Percentiles rank a stretch among this genome's conserved stretches.
Evolutionary conservation across 1,140 invertebrate species (phyloP).

Genomic region (Magallana ariakensis): DNA sequence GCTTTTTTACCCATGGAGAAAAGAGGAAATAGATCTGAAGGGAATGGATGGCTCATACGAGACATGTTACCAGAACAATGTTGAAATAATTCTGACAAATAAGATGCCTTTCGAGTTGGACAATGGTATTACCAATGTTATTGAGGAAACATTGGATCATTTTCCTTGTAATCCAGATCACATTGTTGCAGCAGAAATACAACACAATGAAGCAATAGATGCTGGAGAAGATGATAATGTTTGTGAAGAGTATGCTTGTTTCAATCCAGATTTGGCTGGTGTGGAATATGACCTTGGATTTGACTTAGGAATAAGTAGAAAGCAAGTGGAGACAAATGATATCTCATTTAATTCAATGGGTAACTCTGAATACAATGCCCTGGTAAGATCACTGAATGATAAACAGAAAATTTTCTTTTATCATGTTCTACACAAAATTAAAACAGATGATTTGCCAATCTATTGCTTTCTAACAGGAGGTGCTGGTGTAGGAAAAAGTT

Average conservation of each 20-base stretch:
- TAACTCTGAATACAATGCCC: conserved; percentile 34
- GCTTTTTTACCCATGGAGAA: conserved; percentile 57
- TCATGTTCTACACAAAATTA: conserved; percentile 44
- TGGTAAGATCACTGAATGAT: conserved; percentile 26
- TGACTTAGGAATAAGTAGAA: background rate
- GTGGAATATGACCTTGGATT: background rate
- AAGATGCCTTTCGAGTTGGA: conserved; percentile 1
- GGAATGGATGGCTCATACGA: conserved; percentile 18
- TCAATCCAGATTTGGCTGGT: too few relatives aligned
- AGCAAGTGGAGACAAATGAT: background rate
- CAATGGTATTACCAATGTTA: background rate
- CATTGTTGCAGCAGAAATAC: background rate
- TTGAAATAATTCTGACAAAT: background rate
- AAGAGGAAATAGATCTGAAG: conserved; percentile 49
- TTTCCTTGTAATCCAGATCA: background rate
- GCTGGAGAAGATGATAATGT: background rate
- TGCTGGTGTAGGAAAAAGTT: conserved; percentile 63
- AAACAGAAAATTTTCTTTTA: conserved; percentile 49
- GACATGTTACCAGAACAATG: background rate
- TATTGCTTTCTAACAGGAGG: conserved; percentile 55
- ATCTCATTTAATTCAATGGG: background rate
- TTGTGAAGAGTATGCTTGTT: background rate
- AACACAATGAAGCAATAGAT: conserved; percentile 24
- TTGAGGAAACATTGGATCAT: conserved; percentile 16
- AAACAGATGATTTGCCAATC: conserved; percentile 37